These are phyloP conservation scores for Ennomos fuscantarius DNA, from an alignment of 2,888 invertebrate genomes.

Conservation along the genomic window DNA sequence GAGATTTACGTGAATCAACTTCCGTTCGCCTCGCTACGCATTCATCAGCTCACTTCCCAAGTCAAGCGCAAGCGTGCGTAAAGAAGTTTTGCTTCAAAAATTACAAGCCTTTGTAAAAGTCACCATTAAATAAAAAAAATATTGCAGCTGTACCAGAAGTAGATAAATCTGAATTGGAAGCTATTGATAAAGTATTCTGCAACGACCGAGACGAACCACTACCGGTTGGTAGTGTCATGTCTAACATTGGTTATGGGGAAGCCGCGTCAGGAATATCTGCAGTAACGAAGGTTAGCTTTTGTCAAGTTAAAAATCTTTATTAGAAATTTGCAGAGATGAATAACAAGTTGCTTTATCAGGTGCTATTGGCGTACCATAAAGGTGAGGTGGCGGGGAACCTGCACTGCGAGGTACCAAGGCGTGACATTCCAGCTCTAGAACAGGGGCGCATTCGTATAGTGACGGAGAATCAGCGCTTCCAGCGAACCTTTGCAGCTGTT, in stretches of 20 bases:
- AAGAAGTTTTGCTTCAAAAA: no score
- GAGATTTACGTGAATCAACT: no score
- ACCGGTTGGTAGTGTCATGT: conserved; percentile 75
- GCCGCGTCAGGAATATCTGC: conserved; percentile 78
- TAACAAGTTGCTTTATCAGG: conserved; percentile 47
- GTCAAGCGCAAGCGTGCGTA: no score
- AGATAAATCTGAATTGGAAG: conserved; percentile 87
- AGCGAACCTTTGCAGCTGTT: conserved; percentile 71
- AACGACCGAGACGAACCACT: conserved; percentile 81
- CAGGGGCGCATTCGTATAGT: conserved; percentile 84
- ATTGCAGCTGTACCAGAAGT: conserved; percentile 73
- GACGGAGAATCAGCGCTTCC: conserved; percentile 81
- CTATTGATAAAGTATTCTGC: conserved; percentile 84
- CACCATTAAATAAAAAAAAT: not conserved
- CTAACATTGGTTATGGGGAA: conserved; percentile 65
- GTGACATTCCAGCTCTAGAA: conserved; percentile 71
- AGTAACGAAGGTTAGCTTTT: conserved; percentile 78
- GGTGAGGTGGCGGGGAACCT: conserved; percentile 89
- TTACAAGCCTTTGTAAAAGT: no score
- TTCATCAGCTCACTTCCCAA: no score
- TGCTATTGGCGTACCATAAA: conserved; percentile 86
- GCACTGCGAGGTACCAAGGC: conserved; percentile 85
- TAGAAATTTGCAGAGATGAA: not conserved
- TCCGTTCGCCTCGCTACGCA: no score
- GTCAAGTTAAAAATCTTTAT: no score